phyloP scores from a whole-genome alignment of 2,888 invertebrate species.

The Schizaphis graminum region DNA sequence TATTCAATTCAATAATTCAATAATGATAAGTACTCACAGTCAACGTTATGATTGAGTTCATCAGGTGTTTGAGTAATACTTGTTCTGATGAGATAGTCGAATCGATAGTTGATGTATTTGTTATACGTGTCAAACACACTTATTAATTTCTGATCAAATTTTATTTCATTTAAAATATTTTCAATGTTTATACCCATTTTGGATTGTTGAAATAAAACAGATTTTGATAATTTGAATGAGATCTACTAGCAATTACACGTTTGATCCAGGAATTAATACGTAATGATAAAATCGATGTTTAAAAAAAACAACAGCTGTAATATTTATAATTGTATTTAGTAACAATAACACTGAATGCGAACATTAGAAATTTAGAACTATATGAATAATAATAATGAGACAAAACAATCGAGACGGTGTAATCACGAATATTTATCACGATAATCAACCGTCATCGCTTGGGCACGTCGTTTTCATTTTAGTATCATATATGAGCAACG shows the following conservation, averaged over 20 bases:
- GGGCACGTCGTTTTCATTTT: background rate
- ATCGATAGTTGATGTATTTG: constrained; percentile 45
- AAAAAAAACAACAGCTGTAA: background rate
- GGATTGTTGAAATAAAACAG: background rate
- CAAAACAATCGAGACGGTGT: background rate
- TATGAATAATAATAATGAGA: background rate
- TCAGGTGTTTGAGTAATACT: constrained; percentile 27
- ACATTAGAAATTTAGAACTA: background rate
- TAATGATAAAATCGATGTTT: background rate
- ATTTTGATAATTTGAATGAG: background rate
- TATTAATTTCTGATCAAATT: constrained; percentile 26
- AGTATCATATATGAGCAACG: background rate
- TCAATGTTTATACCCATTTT: constrained; percentile 40
- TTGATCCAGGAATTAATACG: background rate
- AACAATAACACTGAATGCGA: background rate
- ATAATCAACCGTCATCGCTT: background rate
- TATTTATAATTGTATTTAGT: background rate
- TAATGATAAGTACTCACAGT: background rate
- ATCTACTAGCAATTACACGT: background rate
- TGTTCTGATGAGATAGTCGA: constrained; percentile 43
- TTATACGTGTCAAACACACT: constrained; percentile 13
- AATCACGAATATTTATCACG: background rate
- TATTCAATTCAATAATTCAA: background rate
- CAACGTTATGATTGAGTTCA: background rate
- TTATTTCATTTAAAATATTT: constrained; percentile 11